Conservation (phyloP, 2,888 invertebrate genomes). For the Morpho deidamia region DNA sequence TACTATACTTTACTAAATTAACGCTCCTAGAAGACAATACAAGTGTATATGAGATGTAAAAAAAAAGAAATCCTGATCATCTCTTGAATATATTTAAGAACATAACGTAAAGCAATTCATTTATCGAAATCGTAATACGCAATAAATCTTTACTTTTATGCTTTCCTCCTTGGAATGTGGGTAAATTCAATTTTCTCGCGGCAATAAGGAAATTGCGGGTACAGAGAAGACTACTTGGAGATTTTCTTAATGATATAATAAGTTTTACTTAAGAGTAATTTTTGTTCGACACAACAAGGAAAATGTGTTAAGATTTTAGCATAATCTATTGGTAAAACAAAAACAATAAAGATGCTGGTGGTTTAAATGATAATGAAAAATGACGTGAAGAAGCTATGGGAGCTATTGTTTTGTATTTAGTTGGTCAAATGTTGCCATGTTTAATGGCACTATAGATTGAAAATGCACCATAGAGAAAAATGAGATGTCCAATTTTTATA, state of each 20-base stretch:
- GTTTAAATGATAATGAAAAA: neutral
- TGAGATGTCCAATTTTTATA: too few species aligned
- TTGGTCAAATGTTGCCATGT: neutral
- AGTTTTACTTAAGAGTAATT: slow-evolving; percentile 8
- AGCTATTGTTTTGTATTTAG: neutral
- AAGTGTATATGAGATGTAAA: too few species aligned
- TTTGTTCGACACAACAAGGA: slow-evolving; percentile 2
- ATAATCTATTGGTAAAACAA: neutral
- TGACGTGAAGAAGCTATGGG: neutral
- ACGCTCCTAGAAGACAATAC: too few species aligned
- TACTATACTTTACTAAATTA: too few species aligned
- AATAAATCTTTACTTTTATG: slow-evolving; percentile 16
- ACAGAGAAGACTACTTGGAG: slow-evolving; percentile 6
- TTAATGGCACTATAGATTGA: neutral
- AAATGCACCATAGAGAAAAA: too few species aligned
- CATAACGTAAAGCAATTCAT: slow-evolving; percentile 1
- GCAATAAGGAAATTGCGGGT: slow-evolving; percentile 19
- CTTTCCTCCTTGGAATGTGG: slow-evolving; percentile 14
- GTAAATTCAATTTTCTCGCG: slow-evolving; percentile 21
- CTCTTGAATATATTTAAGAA: neutral
- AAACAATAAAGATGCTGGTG: neutral
- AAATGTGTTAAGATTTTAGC: neutral
- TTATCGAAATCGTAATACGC: neutral
- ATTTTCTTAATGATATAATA: slow-evolving; percentile 13
- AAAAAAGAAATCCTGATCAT: too few species aligned